A percentile compares a stretch with the other conserved stretches of the same genome.
phyloP scores from a whole-genome alignment of 2,888 invertebrate genomes.

The Iphiclides podalirius region DNA sequence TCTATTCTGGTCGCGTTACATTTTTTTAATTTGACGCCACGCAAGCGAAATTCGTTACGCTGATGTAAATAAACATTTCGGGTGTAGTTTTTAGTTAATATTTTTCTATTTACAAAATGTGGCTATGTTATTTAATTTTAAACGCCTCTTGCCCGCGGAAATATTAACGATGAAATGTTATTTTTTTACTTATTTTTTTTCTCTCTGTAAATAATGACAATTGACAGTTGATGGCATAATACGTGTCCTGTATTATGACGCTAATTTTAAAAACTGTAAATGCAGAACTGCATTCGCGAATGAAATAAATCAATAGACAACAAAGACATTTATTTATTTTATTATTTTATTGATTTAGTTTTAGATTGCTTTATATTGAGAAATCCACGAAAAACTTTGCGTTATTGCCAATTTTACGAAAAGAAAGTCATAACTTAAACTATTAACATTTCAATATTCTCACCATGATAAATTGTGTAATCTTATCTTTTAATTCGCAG shows the following conservation, averaged over 20 bases:
- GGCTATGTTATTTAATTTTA: slow-evolving; percentile 28
- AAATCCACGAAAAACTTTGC: too few relatives aligned
- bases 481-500: too few relatives aligned
- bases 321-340: background rate
- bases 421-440: too few relatives aligned
- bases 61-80: slow-evolving; percentile 20
- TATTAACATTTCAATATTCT: too few relatives aligned
- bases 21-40: slow-evolving; percentile 39
- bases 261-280: background rate
- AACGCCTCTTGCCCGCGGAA: slow-evolving; percentile 16
- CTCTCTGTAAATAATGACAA: slow-evolving; percentile 9
- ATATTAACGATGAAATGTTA: background rate
- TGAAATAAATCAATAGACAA: background rate
- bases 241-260: background rate
- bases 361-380: too few relatives aligned
- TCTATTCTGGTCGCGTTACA: slow-evolving; percentile 39
- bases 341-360: background rate
- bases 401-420: too few relatives aligned
- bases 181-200: slow-evolving; percentile 1
- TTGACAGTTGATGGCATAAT: slow-evolving; percentile 1
- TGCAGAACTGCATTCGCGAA: background rate
- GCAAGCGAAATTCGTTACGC: slow-evolving; percentile 31
- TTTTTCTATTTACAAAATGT: slow-evolving; percentile 13
- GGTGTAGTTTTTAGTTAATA: slow-evolving; percentile 9
- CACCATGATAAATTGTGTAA: too few relatives aligned